Percentiles rank a stretch among this genome's conserved stretches.
These are phyloP conservation scores for Glyptemys insculpta DNA, from an alignment of 2,797 vertebrate genomes.

Conservation along the genomic window DNA sequence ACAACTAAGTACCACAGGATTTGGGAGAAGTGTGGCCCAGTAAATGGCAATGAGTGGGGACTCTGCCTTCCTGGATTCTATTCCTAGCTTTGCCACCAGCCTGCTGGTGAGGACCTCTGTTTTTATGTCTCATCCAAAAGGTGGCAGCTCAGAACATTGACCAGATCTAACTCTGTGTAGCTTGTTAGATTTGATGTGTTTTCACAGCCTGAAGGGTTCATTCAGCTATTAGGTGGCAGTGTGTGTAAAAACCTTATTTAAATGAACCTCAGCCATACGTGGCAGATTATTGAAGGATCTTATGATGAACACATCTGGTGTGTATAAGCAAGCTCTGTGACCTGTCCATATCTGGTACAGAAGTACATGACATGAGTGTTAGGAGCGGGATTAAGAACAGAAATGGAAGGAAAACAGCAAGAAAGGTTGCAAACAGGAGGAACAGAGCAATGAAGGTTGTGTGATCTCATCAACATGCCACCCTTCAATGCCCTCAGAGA, in stretches of 20 bases:
- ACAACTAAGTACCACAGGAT: not conserved
- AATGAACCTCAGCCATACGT: not conserved
- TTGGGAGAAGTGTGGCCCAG: not conserved
- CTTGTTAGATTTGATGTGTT: not conserved
- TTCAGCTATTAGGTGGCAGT: not conserved
- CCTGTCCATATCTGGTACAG: not conserved
- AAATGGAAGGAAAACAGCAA: not conserved
- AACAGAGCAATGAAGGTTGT: not conserved
- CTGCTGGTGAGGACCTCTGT: not conserved
- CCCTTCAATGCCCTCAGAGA: not conserved
- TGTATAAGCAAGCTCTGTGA: not conserved
- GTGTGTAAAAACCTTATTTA: not conserved
- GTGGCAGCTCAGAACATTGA: not conserved
- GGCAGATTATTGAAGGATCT: not conserved
- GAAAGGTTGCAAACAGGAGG: not conserved
- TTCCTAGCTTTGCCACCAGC: not conserved
- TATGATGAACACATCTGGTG: not conserved
- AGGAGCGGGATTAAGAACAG: not conserved
- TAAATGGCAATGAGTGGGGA: not conserved
- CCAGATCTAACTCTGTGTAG: not conserved
- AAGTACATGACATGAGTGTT: not conserved
- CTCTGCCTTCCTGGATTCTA: not conserved
- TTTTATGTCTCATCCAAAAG: conserved; percentile 31
- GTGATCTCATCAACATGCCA: not conserved
- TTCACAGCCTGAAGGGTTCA: not conserved